A percentile compares a stretch with the other conserved stretches of the same genome.
These are phyloP conservation scores for Pristionchus japonicus DNA, from an alignment of 2,888 invertebrate species.

Conservation along the genomic window DNA sequence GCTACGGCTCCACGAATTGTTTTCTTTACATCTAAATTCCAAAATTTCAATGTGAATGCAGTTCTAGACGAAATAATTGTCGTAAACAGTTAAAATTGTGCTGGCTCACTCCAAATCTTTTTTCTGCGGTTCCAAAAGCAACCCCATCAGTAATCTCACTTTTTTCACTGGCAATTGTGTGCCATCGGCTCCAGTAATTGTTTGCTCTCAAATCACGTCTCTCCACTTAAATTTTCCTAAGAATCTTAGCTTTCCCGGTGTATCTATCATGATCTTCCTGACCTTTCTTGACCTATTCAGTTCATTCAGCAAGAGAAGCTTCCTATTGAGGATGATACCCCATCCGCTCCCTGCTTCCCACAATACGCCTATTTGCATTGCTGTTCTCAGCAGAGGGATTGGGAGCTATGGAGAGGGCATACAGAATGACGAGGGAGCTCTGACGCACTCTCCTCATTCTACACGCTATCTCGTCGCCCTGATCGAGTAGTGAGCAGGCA, in stretches of 20 bases:
- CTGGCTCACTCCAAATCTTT: no score
- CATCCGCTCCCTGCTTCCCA: neutral
- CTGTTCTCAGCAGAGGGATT: neutral
- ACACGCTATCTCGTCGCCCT: neutral
- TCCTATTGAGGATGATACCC: neutral
- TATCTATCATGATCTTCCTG: neutral
- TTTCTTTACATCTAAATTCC: no score
- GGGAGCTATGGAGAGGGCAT: neutral
- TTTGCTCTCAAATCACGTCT: neutral
- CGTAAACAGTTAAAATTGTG: no score
- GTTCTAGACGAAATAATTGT: no score
- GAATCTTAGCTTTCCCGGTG: neutral
- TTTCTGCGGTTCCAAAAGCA: neutral
- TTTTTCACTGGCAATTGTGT: neutral
- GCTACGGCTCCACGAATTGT: no score
- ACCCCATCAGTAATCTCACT: neutral
- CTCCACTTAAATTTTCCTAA: neutral
- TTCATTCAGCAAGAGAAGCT: neutral
- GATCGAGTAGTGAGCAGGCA: neutral
- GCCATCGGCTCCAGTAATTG: neutral
- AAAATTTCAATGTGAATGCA: no score
- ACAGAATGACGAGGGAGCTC: neutral
- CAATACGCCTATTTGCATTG: conserved; percentile 17
- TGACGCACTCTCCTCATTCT: neutral
- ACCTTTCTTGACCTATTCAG: neutral